A percentile compares a stretch with the other conserved stretches of the same genome.
phyloP scores from a whole-genome alignment of 1,140 invertebrate genomes.

The Orussus abietinus region DNA sequence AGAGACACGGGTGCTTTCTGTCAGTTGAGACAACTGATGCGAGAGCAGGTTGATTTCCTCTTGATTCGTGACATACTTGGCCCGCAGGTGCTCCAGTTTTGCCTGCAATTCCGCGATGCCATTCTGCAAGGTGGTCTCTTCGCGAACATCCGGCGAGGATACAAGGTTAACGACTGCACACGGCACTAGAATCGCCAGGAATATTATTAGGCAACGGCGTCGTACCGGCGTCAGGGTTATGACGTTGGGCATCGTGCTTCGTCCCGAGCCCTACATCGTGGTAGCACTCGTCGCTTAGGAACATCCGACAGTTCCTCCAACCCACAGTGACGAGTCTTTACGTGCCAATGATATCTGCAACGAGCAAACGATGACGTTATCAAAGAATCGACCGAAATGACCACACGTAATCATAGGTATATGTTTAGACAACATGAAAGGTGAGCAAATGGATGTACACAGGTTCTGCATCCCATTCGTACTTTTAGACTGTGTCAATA shows the following conservation, averaged over 20 bases:
- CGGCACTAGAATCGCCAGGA: slow-evolving; percentile 37
- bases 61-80: slow-evolving; percentile 55
- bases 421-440: too few species aligned
- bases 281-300: too few species aligned
- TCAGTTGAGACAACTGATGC: slow-evolving; percentile 40
- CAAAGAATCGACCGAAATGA: too few species aligned
- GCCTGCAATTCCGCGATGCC: slow-evolving; percentile 59
- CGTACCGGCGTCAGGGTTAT: slow-evolving; percentile 35
- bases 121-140: slow-evolving; percentile 57
- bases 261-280: too few species aligned
- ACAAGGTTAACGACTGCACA: slow-evolving; percentile 41
- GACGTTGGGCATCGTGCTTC: slow-evolving; percentile 36
- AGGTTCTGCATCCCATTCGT: too few species aligned
- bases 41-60: slow-evolving; percentile 50
- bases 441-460: too few species aligned
- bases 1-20: slow-evolving; percentile 40
- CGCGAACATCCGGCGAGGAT: slow-evolving; percentile 43
- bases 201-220: slow-evolving; percentile 38
- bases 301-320: too few species aligned
- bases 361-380: too few species aligned
- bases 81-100: slow-evolving; percentile 57
- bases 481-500: too few species aligned
- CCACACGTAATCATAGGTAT: too few species aligned
- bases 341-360: too few species aligned
- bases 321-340: too few species aligned